Evolutionary conservation across 2,113 vertebrate genomes (phyloP).

Genomic region (Nycticryphes semicollaris): DNA sequence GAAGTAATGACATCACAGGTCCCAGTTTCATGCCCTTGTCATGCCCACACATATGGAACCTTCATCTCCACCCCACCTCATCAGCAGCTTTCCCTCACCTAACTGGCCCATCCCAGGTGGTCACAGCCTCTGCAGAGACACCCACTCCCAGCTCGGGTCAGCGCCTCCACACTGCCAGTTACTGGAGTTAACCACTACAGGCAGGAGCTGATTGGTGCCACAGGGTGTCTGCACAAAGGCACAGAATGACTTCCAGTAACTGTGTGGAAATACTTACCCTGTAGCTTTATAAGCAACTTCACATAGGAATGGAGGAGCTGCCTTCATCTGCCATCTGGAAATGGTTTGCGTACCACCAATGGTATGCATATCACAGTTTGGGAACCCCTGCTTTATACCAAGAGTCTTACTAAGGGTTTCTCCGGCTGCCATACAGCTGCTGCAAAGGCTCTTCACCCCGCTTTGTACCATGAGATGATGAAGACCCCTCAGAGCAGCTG

Average conservation of each 20-base stretch:
- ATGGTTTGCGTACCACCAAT: not conserved
- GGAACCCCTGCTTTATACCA: not conserved
- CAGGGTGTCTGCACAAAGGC: not conserved
- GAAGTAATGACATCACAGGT: not conserved
- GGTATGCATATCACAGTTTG: not conserved
- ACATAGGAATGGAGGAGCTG: not conserved
- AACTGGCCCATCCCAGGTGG: not conserved
- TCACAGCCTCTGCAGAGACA: not conserved
- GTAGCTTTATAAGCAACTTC: not conserved
- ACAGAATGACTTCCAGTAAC: not conserved
- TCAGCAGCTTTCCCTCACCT: not conserved
- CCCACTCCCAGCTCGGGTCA: not conserved
- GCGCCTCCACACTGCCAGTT: not conserved
- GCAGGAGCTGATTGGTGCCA: not conserved
- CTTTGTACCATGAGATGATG: not conserved
- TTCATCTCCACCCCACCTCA: not conserved
- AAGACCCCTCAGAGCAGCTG: not conserved
- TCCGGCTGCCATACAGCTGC: slow-evolving; percentile 6
- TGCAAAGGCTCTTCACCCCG: not conserved
- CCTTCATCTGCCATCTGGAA: slow-evolving; percentile 24
- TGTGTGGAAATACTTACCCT: not conserved
- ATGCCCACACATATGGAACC: not conserved
- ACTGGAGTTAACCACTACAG: not conserved
- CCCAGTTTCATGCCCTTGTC: not conserved
- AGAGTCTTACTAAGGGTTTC: not conserved